phyloP scores from a whole-genome alignment of 2,113 vertebrate genomes.

The Tyto alba region DNA sequence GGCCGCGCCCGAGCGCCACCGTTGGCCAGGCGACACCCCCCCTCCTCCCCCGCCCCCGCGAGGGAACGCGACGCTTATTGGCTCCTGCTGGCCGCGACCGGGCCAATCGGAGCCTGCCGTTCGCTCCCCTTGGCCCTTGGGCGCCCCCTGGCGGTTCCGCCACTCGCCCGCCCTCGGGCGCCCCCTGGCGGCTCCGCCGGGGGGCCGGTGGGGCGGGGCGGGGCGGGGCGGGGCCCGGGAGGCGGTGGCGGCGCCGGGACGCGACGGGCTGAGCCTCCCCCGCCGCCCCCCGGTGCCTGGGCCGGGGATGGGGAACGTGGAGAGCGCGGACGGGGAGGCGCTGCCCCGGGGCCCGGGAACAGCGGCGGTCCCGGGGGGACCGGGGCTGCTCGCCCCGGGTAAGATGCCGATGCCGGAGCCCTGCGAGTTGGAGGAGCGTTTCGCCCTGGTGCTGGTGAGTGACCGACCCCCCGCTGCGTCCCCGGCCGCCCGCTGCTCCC shows the following conservation, averaged over 20 bases:
- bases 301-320: conserved; percentile 88
- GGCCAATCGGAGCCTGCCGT: background rate
- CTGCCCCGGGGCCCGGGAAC: conserved; percentile 71
- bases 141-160: background rate
- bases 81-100: accelerated
- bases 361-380: conserved; percentile 70
- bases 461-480: background rate
- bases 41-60: background rate
- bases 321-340: conserved; percentile 87
- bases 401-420: conserved; percentile 97
- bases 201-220: background rate
- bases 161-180: background rate
- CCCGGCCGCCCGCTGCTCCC: background rate
- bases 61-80: background rate
- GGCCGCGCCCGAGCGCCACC: background rate
- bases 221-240: background rate
- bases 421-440: conserved; percentile 92
- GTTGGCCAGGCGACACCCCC: background rate
- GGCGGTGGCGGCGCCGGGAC: background rate
- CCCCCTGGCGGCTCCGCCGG: background rate
- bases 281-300: conserved; percentile 53
- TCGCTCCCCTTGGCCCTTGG: background rate
- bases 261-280: conserved; percentile 40
- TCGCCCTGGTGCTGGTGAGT: conserved; percentile 94
- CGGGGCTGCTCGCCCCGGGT: conserved; percentile 78